Base-by-base conservation (phyloP, 2,888 invertebrate species). In the Atherix ibis region DNA sequence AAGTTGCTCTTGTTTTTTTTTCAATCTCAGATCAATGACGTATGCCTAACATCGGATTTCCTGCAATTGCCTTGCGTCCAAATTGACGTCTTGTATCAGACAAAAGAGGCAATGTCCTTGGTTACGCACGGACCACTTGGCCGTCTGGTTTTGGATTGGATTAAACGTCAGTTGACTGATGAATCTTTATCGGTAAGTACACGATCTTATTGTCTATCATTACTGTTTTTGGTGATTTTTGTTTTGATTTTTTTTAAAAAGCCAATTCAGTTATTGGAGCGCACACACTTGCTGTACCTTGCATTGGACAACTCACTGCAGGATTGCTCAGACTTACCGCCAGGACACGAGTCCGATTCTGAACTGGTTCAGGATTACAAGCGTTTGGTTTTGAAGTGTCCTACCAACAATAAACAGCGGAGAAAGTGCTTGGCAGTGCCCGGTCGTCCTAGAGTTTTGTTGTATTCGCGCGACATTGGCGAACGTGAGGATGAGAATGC, bases 291-390 rank as follows among this genome's bases (percentile, higher is more conserved):
- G 19, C 34, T 47, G 14, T 47, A 44, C 36, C 38, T 46, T 40
- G 79, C 80, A 44, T 64, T 71, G 40, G 76, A 73, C 53, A 82
- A 83, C 53, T 73, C 72, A 24, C 65, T 85, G 44, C 78, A 80
- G 47, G 84, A 85, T 64, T 84, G 82, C 62, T 71, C 73, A 40
- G 79, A 80, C 51, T 65, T 83, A 49, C 80, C 80, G 5, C 60
- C 64, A 14, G 64, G 66, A 14, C 48, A 53, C 18, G 43, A 44
- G 37, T 76, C 72, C 40, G 76, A 82, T 55, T 77, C 79, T 17
- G 80, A 81, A 50, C 70, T 81, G 42, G 75, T 84, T 24, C 76
- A 75, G 52, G 80, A 81, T 59, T 83, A 83, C 62, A 76, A 80
- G 50, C 65, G 69, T 44, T 56, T 66, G 49, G 63, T 64, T 10